A percentile compares a stretch with the other conserved stretches of the same genome.
Evolutionary conservation across 2,888 invertebrate species (phyloP).

Genomic region (Loripinus fragilis): DNA sequence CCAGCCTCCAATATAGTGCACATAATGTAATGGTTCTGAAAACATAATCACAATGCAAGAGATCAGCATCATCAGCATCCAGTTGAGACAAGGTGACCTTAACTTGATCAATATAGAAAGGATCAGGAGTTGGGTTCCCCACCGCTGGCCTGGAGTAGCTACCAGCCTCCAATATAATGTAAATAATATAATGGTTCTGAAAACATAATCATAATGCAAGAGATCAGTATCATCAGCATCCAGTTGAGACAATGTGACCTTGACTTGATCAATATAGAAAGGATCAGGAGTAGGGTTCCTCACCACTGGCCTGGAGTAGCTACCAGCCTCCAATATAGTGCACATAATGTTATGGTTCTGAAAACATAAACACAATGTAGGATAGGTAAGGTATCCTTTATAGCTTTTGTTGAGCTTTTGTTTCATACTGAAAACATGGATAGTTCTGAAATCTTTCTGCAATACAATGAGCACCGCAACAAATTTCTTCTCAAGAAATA

Average conservation of each 20-base stretch:
- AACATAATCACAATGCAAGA: no score
- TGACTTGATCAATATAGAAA: constrained; percentile 95
- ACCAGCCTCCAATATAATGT: constrained; percentile 79
- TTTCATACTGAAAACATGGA: no score
- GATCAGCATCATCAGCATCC: constrained; percentile 73
- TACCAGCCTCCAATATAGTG: constrained; percentile 80
- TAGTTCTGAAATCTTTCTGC: no score
- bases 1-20: no score
- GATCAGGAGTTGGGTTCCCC: constrained; percentile 87
- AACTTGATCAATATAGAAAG: constrained; percentile 95
- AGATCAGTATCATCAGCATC: constrained; percentile 75
- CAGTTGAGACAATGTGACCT: constrained; percentile 88
- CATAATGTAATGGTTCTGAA: no score
- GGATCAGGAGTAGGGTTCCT: constrained; percentile 88
- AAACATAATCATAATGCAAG: no score
- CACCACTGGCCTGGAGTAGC: constrained; percentile 73
- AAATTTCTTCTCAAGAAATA: no score
- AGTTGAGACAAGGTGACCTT: constrained; percentile 89
- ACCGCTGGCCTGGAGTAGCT: constrained; percentile 75
- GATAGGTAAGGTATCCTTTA: no score
- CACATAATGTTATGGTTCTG: constrained; percentile 80
- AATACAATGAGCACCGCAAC: no score
- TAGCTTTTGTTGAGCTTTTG: no score
- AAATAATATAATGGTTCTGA: constrained; percentile 80
- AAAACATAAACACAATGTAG: no score